Evolutionary conservation across 2,113 vertebrate genomes (phyloP).

Genomic region (Anthoscopus minutus): DNA sequence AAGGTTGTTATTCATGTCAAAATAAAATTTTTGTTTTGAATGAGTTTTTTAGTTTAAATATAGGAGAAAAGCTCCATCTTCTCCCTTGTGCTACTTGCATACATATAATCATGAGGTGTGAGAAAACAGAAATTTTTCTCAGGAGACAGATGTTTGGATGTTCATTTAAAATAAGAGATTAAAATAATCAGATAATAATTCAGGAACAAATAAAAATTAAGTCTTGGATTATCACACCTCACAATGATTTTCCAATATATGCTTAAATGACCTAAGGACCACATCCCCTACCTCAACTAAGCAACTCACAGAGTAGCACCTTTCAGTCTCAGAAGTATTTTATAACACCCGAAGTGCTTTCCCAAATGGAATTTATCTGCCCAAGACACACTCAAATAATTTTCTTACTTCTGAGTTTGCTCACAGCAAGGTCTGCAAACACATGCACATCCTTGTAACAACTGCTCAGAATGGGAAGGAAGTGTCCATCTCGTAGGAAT

Average conservation of each 20-base stretch:
- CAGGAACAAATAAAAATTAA: not conserved
- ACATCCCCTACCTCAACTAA: not conserved
- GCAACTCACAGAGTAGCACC: not conserved
- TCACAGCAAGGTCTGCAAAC: not conserved
- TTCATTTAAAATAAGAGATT: not conserved
- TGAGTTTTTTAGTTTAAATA: not conserved
- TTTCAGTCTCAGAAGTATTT: not conserved
- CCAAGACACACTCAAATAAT: not conserved
- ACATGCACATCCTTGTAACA: not conserved
- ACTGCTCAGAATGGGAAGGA: not conserved
- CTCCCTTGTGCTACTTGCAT: not conserved
- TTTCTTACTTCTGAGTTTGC: not conserved
- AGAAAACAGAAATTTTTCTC: not conserved
- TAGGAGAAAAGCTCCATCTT: not conserved
- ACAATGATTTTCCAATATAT: not conserved
- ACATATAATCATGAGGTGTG: not conserved
- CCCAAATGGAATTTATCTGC: not conserved
- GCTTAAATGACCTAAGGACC: not conserved
- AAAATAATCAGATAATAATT: not conserved
- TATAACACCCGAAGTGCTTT: not conserved
- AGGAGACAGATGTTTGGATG: not conserved
- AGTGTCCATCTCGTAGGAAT: not conserved
- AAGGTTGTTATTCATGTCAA: not conserved
- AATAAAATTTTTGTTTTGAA: not conserved
- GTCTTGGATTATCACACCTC: not conserved